Conservation (phyloP, 1,140 invertebrate genomes). For the Zaprionus kolodkinae region DNA sequence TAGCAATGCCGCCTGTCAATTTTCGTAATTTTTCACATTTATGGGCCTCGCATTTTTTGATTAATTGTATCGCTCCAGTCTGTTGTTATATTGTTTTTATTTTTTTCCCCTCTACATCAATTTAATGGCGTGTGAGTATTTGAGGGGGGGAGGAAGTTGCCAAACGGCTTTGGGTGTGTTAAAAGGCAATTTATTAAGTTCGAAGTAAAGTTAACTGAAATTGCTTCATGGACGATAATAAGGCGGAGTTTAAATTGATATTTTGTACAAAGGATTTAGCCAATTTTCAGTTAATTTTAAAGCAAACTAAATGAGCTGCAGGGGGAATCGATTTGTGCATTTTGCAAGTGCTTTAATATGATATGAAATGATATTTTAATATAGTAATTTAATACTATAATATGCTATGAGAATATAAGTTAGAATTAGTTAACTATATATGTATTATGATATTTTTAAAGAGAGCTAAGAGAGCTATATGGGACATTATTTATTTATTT, state of each 20-base stretch:
- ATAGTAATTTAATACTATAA: not conserved
- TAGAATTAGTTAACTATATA: no score
- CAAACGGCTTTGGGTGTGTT: conserved; percentile 22
- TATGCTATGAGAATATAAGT: no score
- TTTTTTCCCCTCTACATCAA: not conserved
- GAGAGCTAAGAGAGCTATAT: no score
- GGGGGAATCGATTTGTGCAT: not conserved
- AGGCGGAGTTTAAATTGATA: not conserved
- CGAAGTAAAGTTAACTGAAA: conserved; percentile 16
- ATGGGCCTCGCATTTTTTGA: conserved; percentile 58
- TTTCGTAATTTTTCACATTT: conserved; percentile 71
- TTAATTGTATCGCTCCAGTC: conserved; percentile 55
- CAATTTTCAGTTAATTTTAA: not conserved
- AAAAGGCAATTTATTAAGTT: conserved; percentile 57
- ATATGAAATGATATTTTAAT: not conserved
- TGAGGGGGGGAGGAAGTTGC: conserved; percentile 13
- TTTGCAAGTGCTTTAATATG: not conserved
- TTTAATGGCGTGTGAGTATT: conserved; percentile 29
- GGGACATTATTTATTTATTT: no score
- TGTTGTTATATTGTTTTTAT: not conserved
- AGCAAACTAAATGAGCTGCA: not conserved
- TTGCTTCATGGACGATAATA: conserved; percentile 1
- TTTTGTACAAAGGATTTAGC: not conserved
- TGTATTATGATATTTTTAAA: no score
- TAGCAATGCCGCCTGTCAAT: conserved; percentile 53